Conservation (phyloP, 2,113 vertebrate genomes). For the Aphyosemion australe region DNA sequence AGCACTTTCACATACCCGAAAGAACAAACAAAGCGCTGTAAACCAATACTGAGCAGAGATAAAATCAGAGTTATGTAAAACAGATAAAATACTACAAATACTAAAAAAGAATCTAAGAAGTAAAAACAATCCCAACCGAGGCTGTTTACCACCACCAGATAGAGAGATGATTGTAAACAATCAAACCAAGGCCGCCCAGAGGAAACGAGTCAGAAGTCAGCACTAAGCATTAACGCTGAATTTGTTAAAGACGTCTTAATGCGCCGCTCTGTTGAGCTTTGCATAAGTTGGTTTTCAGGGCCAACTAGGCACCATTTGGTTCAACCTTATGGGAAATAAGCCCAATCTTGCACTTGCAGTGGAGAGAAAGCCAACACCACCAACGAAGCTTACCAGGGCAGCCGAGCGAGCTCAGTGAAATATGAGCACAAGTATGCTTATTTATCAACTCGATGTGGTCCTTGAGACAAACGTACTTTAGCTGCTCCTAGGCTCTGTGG, state of each 20-base stretch:
- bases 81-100: too few relatives aligned
- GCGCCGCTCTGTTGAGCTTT: background rate
- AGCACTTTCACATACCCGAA: too few relatives aligned
- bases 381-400: slow-evolving; percentile 10
- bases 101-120: too few relatives aligned
- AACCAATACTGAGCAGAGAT: too few relatives aligned
- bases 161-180: too few relatives aligned
- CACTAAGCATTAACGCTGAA: background rate
- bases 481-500: background rate
- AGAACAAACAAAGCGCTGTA: too few relatives aligned
- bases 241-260: background rate
- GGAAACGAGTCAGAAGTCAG: background rate
- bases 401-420: slow-evolving; percentile 52
- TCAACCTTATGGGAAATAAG: slow-evolving; percentile 46
- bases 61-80: too few relatives aligned
- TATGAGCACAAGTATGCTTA: slow-evolving; percentile 33
- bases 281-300: background rate
- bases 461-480: slow-evolving; percentile 1
- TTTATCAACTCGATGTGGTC: slow-evolving; percentile 36
- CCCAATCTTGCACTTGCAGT: slow-evolving; percentile 26
- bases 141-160: too few relatives aligned
- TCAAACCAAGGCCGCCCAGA: too few relatives aligned
- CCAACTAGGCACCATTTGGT: background rate
- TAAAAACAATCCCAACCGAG: too few relatives aligned
- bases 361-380: slow-evolving; percentile 51